Conservation (phyloP, 2,888 invertebrate genomes). For the Tipula confusa region DNA sequence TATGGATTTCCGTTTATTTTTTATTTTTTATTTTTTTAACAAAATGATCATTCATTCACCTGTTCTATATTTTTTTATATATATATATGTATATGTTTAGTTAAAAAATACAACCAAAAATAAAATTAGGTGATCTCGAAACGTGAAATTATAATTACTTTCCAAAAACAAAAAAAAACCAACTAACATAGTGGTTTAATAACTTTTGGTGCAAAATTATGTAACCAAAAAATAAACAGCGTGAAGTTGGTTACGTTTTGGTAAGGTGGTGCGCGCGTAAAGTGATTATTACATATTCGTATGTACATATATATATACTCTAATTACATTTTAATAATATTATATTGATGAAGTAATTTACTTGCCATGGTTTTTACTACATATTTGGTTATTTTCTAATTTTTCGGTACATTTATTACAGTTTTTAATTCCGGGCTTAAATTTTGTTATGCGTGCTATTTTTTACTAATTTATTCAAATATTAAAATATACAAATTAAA, state of each 20-base stretch:
- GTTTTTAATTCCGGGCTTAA: background rate
- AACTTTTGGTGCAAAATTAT: conserved; percentile 6
- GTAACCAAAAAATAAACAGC: background rate
- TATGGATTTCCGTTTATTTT: no score
- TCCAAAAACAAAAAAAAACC: background rate
- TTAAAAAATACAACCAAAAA: background rate
- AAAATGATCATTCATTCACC: background rate
- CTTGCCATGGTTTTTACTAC: background rate
- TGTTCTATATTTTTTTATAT: background rate
- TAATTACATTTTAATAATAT: conserved; percentile 14
- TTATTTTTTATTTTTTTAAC: no score
- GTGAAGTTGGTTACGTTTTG: background rate
- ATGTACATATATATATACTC: background rate
- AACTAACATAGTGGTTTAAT: background rate
- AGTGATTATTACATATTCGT: background rate
- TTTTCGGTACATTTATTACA: no score
- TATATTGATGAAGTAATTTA: conserved; percentile 6
- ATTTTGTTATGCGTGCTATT: background rate
- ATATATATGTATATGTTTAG: background rate
- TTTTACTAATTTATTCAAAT: background rate
- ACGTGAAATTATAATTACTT: background rate
- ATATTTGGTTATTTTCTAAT: background rate
- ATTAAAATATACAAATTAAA: no score
- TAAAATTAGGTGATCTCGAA: background rate
- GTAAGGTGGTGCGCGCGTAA: background rate